phyloP scores from a whole-genome alignment of 2,888 invertebrate genomes.

The Aradus depressus region DNA sequence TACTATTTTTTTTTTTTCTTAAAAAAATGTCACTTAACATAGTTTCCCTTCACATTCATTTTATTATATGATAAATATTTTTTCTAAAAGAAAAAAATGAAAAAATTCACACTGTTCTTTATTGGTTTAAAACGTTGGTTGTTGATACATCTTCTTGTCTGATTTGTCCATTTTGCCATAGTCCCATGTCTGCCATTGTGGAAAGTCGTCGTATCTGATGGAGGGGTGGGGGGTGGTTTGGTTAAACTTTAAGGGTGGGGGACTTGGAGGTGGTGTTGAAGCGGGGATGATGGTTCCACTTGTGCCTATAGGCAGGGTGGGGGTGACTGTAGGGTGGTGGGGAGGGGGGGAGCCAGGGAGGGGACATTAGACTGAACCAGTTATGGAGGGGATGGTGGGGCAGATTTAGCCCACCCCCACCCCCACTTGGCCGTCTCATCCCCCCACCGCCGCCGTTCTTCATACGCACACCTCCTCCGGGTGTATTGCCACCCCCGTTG shows the following conservation, averaged over 20 bases:
- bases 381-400: constrained; percentile 16
- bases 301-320: constrained; percentile 18
- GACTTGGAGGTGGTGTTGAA: constrained; percentile 10
- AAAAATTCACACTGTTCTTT: neutral
- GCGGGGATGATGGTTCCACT: constrained; percentile 22
- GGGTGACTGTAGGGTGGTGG: constrained; percentile 28
- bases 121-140: neutral
- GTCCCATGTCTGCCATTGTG: constrained; percentile 4
- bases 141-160: neutral
- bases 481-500: no score
- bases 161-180: constrained; percentile 8
- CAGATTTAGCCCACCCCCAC: constrained; percentile 16
- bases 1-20: no score
- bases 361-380: constrained; percentile 30
- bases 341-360: constrained; percentile 30
- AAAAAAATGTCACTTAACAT: no score
- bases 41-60: no score
- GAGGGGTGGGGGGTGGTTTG: neutral
- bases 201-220: neutral
- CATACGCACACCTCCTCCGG: no score
- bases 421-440: no score
- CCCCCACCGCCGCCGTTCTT: constrained; percentile 11
- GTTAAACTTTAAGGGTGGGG: constrained; percentile 15
- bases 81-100: neutral
- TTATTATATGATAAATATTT: neutral